Percentiles rank a stretch among this genome's conserved stretches.
These are phyloP conservation scores for Nothoprocta perdicaria DNA, from an alignment of 2,113 vertebrate genomes.

Conservation along the genomic window DNA sequence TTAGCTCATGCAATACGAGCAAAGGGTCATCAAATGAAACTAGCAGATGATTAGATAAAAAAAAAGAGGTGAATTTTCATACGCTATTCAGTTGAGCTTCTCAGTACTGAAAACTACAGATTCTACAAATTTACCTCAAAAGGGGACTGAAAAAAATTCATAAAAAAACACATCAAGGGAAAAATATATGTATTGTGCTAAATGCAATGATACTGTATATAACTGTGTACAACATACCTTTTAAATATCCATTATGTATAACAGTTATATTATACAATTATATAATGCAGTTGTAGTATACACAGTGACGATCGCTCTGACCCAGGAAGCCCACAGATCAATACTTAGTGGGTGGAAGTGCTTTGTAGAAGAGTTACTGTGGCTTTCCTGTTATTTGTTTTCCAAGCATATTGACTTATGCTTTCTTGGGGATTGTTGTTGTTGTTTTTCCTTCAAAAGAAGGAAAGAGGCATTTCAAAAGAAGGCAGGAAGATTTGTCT, in stretches of 20 bases:
- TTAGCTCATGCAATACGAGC: neutral
- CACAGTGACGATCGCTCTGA: neutral
- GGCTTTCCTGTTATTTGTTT: neutral
- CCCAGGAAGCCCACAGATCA: constrained; percentile 2
- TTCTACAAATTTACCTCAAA: neutral
- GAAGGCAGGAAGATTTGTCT: too few relatives aligned
- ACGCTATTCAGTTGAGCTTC: neutral
- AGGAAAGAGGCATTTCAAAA: too few relatives aligned
- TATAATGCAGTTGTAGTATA: neutral
- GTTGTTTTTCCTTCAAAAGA: neutral
- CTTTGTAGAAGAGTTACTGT: constrained; percentile 3
- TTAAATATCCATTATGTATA: neutral
- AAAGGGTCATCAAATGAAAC: neutral
- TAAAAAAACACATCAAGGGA: neutral
- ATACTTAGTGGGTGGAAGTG: neutral
- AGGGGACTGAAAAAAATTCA: neutral
- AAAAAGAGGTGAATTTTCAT: neutral
- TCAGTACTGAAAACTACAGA: neutral
- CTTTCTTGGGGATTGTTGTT: neutral
- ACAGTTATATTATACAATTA: neutral
- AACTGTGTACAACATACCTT: rapidly evolving
- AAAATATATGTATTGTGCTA: neutral
- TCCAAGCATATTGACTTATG: neutral
- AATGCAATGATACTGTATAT: neutral
- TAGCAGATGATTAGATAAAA: neutral